Evolutionary conservation across 2,797 vertebrate genomes (phyloP), one percentile per base, ranked within the genome.

Genomic region (Molossus molossus): DNA sequence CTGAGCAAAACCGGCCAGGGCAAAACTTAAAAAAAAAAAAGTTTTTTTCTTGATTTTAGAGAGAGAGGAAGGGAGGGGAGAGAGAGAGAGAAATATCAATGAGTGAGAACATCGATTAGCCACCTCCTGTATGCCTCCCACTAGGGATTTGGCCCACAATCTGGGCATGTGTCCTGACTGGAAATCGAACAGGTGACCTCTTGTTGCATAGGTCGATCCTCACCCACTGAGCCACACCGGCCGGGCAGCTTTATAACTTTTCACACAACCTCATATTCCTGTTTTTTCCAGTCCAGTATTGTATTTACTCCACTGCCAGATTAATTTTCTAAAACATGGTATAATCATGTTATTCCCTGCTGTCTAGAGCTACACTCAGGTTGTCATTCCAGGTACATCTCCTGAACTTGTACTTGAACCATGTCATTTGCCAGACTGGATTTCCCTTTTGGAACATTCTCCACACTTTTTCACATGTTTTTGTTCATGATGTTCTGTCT

Each of bases 261-360:
- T 3, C 1, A 0, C 9, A n/a, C 23, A 27, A n/a, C 4, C 4
- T 85, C 17, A 12, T 88, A 7, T 67, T 73, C 40, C 27, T 67
- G 40, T 94, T 75, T 55, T 90, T 33, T 13, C 48, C 67, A 89
- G 53, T 67, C 40, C 12, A 18, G 20, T 64, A 9, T 87, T 81
- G 20, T 48, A 9, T 90, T 81, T 69, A 33, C 17, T 65, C 48
- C 12, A 67, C 37, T 90, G 53, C 33, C 29, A 69, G 53, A 75
- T 62, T 81, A 73, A 45, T 93, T 70, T 62, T 89, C 70, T 60
- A 69, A 91, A 86, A 77, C 23, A 85, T 64, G 50, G 33, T 48
- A 94, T 58, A 33, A 20, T 72, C 10, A 53, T 86, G 53, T 37
- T 29, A 53, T 17, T 93, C 77, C 25, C 40, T 67, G 15, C 55